Evolutionary conservation across 2,888 invertebrate species (phyloP), one percentile per base, ranked within the genome.

Genomic region (Anticlea derivata): DNA sequence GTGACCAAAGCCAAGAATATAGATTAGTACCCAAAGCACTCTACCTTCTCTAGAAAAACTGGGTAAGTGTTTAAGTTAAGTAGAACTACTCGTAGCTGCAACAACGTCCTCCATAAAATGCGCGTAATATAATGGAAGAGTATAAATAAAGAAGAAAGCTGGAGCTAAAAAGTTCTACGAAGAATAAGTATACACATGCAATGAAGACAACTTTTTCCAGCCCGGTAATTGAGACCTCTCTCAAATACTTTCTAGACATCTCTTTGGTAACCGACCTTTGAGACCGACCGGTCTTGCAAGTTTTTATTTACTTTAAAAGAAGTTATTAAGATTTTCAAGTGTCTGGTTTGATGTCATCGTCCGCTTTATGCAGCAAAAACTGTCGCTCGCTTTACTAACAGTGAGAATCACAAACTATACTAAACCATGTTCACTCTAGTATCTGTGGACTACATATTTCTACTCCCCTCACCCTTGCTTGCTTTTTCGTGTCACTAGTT

Each of bases 181-280:
- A 65, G 60, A 61, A 68, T 68, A 70, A 72, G 72, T 68, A 72
- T 72, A 66, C 71, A 75, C 68, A 73, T 72, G 68, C 65, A 70
- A 75, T 75, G 68, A 74, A 75, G 66, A 75, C 66, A 79, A 78
- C 61, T 78, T 78, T 68, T 66, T 69, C 68, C 62, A 61, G 68
- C 70, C 69, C 59, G 58, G 75, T 82, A 83, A 85, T 82, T 81
- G 81, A 80, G 78, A 76, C 68, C 61, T 70, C 70, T 75, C 69
- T 73, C 68, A 78, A 82, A 81, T 80, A 76, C 80, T 79, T 78
- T 73, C 73, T 77, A 70, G 76, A 80, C 76, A 74, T 75, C 73
- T 73, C 68, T 66, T 66, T 35, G 65, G 66, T 57, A 75, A 81
- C 81, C 74, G 63, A 80, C n/a, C 79, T 84, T 82, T 77, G 68